A percentile compares a stretch with the other conserved stretches of the same genome.
Evolutionary conservation across 2,888 invertebrate genomes (phyloP).

Genomic region (Philopedon plagiatum): DNA sequence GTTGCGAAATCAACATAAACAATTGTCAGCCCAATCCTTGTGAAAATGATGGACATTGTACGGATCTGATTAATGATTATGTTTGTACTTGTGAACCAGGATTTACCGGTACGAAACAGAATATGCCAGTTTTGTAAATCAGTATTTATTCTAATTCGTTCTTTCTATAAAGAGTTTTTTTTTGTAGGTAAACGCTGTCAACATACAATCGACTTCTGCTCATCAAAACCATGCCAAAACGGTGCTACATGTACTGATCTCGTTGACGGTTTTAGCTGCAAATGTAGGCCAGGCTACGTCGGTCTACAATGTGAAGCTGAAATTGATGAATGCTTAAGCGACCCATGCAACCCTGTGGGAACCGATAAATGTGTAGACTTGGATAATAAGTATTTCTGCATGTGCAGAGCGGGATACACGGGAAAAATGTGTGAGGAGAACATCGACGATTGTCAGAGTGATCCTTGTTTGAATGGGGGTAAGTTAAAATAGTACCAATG

Average conservation of each 20-base stretch:
- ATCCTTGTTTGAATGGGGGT: slow-evolving; percentile 86
- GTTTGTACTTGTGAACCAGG: slow-evolving; percentile 94
- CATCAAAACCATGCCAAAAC: slow-evolving; percentile 91
- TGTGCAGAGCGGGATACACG: slow-evolving; percentile 90
- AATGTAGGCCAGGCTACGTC: slow-evolving; percentile 93
- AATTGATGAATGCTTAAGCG: slow-evolving; percentile 92
- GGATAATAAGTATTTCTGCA: slow-evolving; percentile 89
- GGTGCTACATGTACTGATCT: slow-evolving; percentile 91
- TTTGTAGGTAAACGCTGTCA: slow-evolving; percentile 76
- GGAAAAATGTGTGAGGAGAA: slow-evolving; percentile 89
- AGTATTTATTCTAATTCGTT: background rate
- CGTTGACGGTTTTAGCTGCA: slow-evolving; percentile 91
- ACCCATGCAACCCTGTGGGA: slow-evolving; percentile 91
- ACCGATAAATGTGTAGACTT: slow-evolving; percentile 92
- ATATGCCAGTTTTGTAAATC: background rate
- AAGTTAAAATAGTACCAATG: no score
- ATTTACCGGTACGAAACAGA: slow-evolving; percentile 78
- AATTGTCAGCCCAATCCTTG: slow-evolving; percentile 93
- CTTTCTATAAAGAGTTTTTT: background rate
- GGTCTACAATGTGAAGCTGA: slow-evolving; percentile 95
- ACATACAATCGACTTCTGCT: slow-evolving; percentile 93
- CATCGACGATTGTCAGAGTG: slow-evolving; percentile 88
- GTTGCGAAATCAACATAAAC: slow-evolving; percentile 92
- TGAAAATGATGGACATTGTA: slow-evolving; percentile 92
- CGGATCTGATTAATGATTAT: slow-evolving; percentile 87